Base-by-base conservation (phyloP, 2,113 vertebrate genomes). In the Eolophus roseicapilla region DNA sequence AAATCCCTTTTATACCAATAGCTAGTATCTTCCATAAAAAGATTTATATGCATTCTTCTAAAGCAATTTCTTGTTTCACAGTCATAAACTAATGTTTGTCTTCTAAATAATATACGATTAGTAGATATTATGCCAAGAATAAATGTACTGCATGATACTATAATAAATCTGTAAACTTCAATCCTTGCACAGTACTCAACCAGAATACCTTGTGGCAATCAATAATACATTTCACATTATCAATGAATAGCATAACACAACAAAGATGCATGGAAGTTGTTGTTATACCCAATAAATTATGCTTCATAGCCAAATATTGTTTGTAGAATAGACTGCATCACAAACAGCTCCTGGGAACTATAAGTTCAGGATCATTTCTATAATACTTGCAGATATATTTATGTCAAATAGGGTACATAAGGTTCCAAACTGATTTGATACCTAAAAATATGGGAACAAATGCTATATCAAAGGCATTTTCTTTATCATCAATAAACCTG, bases 51-150 rank as follows among this genome's bases (percentile, higher is more conserved):
- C 28, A 47, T 57, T 81, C 25, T 46, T 59, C 47, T 90, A 77
- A 95, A 94, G 69, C 63, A 81, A 15, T 91, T 73, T 63, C 87
- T 82, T 93, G 19, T 70, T 92, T 90, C 88, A 59, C 43, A 77
- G 33, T 75, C 68, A 76, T 75, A 88, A 96, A 84, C 67, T 88
- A 92, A 95, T 85, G 47, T 94, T 95, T 95, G 75, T 86, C 64
- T 94, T 90, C 85, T 85, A 92, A 88, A 92, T 93, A 96, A 95
- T 83, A 86, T 46, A 93, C 0, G 21, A 95, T 95, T 96, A 88
- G 82, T 81, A 90, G 35, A 81, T 68, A 92, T 93, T 92, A 92
- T 71, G 73, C 55, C 76, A 94, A 83, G 88, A 90, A 90, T 79
- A 95, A 95, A 88, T 81, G 43, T 86, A 78, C 46, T 88, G n/a